Conservation (phyloP, 2,797 vertebrate genomes). For the Masticophis lateralis region DNA sequence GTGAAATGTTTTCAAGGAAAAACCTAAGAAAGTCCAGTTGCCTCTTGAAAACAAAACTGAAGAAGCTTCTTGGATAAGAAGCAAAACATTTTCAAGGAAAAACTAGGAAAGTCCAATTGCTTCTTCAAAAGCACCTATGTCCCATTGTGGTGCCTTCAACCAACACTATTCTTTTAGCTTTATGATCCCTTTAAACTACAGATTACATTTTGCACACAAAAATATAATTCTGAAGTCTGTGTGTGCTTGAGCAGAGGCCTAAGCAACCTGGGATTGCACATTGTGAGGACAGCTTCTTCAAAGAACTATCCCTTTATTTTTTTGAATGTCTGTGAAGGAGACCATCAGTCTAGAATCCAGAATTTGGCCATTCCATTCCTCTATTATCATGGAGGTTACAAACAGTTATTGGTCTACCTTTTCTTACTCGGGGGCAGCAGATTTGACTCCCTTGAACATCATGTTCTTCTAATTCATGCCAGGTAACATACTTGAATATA, state of each 20-base stretch:
- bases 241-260: background rate
- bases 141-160: background rate
- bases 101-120: background rate
- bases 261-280: background rate
- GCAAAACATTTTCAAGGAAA: background rate
- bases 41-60: background rate
- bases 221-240: background rate
- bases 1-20: background rate
- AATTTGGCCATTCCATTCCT: background rate
- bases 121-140: background rate
- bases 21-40: background rate
- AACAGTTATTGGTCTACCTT: slow-evolving; percentile 75
- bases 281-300: background rate
- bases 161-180: background rate
- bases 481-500: slow-evolving; percentile 81
- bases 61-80: background rate
- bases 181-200: background rate
- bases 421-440: slow-evolving; percentile 86
- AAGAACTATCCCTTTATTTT: background rate
- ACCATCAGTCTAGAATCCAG: background rate
- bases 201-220: background rate
- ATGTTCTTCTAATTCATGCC: slow-evolving; percentile 83
- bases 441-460: slow-evolving; percentile 86
- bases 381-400: background rate
- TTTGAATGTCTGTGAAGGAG: background rate